Percentiles rank a stretch among this genome's conserved stretches.
Conservation (phyloP, 2,113 vertebrate genomes). For the Microcebus murinus region DNA sequence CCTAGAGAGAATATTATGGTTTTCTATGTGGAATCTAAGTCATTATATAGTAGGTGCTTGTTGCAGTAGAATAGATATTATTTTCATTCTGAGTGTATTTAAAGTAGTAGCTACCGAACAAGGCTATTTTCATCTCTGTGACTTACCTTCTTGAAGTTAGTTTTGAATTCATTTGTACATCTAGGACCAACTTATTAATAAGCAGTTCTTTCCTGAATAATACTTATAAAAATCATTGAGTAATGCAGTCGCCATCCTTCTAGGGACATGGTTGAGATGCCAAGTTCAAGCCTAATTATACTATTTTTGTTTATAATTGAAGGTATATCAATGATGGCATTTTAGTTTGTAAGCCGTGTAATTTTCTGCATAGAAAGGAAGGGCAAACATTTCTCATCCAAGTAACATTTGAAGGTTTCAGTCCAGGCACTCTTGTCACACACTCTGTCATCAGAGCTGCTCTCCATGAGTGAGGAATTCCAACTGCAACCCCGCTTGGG, state of each 20-base stretch:
- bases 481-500: neutral
- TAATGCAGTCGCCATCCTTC: slow-evolving; percentile 55
- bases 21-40: neutral
- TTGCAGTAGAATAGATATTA: neutral
- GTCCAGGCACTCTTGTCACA: neutral
- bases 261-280: slow-evolving; percentile 33
- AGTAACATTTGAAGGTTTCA: neutral
- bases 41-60: neutral
- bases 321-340: slow-evolving; percentile 55
- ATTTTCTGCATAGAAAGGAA: slow-evolving; percentile 67
- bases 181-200: slow-evolving; percentile 66
- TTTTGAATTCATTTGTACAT: slow-evolving; percentile 50
- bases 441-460: slow-evolving; percentile 36
- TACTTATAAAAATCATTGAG: slow-evolving; percentile 68
- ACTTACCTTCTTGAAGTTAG: slow-evolving; percentile 62
- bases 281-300: slow-evolving; percentile 76
- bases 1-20: neutral
- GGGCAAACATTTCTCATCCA: slow-evolving; percentile 57
- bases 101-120: neutral
- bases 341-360: slow-evolving; percentile 64
- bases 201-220: slow-evolving; percentile 62
- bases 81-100: neutral
- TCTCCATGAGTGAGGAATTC: neutral
- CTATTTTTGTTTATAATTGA: slow-evolving; percentile 78
- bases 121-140: neutral